Base-by-base conservation (phyloP, 2,888 invertebrate species). In the Drosophila falleni region DNA sequence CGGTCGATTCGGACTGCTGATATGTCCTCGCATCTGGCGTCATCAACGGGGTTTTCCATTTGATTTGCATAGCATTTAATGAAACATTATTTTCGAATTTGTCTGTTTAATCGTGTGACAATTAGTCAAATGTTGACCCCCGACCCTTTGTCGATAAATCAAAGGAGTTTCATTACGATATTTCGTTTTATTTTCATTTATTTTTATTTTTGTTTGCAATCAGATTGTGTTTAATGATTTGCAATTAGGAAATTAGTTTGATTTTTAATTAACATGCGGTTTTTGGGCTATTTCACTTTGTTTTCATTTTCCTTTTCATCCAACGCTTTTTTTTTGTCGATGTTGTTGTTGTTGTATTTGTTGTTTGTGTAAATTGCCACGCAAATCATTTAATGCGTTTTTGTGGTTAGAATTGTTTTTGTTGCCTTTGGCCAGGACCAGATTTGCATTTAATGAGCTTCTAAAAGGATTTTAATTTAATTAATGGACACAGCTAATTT, bases 191-290 rank as follows among this genome's bases (percentile, higher is more conserved):
- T 77, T 69, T 64, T n/a, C 49, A 60, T 64, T 68, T 58, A 59
- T 71, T 64, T 65, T 41, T 71, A 58, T 44, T 56, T 56, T 72
- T 47, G 47, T 51, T 58, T 70, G 72, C 66, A 77, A 68, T 68
- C 65, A 74, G 74, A 62, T 74, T 78, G 85, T 87, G 85, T 80
- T 86, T 87, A 86, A 86, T 89, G 86, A 87, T 89, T 88, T 81
- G 86, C 87, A 89, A 89, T 87, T 87, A 87, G 87, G 89, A 87
- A 87, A 87, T 87, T 87, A 87, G 89, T 87, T 87, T 89, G 89
- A 87, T 87, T 87, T 89, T 89, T 87, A 87, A 87, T 87, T 89
- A 86, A 87, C 89, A 89, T 89, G 88, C 81, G 87, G 87, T 87
- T 85, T 81, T 47, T 16, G 56, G 65, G 60, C 54, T 55, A 65